A percentile compares a stretch with the other conserved stretches of the same genome.
Evolutionary conservation across 2,113 vertebrate species (phyloP).

Genomic region (Megaceryle maxima): DNA sequence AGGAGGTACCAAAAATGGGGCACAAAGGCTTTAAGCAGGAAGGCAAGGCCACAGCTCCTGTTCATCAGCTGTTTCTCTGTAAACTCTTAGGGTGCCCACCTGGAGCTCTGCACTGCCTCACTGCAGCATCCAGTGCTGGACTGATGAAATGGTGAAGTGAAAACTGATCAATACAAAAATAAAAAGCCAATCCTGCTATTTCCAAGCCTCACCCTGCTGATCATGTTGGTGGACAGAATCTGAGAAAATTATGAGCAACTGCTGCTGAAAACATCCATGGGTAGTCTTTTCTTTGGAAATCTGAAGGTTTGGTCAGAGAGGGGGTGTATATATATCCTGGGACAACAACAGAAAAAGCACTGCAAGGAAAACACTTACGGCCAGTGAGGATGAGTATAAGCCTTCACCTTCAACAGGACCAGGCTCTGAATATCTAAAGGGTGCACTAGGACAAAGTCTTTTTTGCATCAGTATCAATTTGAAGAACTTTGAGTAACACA

Average conservation of each 20-base stretch:
- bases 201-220: background rate
- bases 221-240: background rate
- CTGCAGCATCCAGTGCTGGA: no score
- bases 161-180: background rate
- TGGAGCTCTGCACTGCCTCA: background rate
- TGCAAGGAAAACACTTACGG: background rate
- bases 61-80: background rate
- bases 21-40: background rate
- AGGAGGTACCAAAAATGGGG: background rate
- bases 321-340: background rate
- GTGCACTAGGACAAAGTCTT: background rate
- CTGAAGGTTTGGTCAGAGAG: background rate
- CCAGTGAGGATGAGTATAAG: background rate
- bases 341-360: background rate
- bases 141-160: background rate
- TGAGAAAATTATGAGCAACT: background rate
- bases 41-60: background rate
- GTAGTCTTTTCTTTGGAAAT: background rate
- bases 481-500: background rate
- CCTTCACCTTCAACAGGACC: background rate
- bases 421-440: background rate
- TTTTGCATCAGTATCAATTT: background rate
- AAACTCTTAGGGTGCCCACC: background rate
- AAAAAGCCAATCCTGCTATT: background rate
- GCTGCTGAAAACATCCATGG: background rate